These are phyloP conservation scores for Calephelis nemesis DNA, from an alignment of 1,140 invertebrate genomes.

Conservation along the genomic window DNA sequence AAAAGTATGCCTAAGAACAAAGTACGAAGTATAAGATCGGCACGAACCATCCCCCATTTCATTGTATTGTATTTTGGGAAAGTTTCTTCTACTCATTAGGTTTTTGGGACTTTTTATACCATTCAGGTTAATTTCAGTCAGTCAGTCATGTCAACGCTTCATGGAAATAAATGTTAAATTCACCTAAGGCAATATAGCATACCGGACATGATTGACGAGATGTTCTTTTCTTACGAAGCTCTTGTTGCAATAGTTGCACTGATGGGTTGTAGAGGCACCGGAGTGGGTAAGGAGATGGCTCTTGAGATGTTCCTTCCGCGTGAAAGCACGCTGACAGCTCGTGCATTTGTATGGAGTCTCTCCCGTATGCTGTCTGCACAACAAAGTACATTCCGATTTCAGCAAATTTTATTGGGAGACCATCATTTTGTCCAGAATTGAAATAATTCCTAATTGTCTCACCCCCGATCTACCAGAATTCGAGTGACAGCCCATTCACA, in stretches of 20 bases:
- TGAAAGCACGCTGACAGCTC: slow-evolving; percentile 92
- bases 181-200: slow-evolving; percentile 4
- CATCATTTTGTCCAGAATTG: background rate
- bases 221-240: slow-evolving; percentile 92
- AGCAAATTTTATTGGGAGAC: slow-evolving; percentile 21
- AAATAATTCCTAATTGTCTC: no score
- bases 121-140: background rate
- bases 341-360: slow-evolving; percentile 92
- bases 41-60: no score
- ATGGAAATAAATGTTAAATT: background rate
- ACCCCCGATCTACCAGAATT: no score
- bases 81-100: no score
- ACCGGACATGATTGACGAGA: slow-evolving; percentile 86
- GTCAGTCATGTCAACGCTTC: no score
- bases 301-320: slow-evolving; percentile 88
- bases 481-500: no score
- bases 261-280: slow-evolving; percentile 87
- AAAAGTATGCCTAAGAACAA: no score
- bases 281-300: slow-evolving; percentile 83
- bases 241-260: slow-evolving; percentile 91
- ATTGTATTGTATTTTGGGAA: no score
- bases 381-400: slow-evolving; percentile 85
- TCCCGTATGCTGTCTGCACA: slow-evolving; percentile 86
- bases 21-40: no score
- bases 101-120: background rate